phyloP scores from a whole-genome alignment of 1,140 invertebrate genomes.

The Diuraphis noxia region DNA sequence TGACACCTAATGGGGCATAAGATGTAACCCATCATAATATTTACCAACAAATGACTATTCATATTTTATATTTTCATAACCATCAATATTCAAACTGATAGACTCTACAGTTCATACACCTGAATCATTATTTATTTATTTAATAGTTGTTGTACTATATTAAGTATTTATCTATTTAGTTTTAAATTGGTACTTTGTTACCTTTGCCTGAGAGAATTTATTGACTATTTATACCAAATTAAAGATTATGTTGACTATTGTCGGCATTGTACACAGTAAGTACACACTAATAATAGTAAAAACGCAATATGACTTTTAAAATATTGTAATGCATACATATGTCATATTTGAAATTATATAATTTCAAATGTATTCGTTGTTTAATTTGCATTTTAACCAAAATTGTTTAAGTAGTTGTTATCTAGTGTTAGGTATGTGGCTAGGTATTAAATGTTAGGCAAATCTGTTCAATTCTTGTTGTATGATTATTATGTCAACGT shows the following conservation, averaged over 20 bases:
- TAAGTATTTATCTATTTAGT: too few species aligned
- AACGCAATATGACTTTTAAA: neutral
- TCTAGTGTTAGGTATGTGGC: too few species aligned
- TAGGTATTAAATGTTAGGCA: too few species aligned
- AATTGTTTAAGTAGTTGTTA: neutral
- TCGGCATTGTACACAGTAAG: neutral
- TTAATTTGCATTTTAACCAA: neutral
- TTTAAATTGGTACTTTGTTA: too few species aligned
- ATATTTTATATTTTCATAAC: too few species aligned
- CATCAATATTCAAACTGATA: neutral
- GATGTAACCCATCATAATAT: too few species aligned
- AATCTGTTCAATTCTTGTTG: neutral
- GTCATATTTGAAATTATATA: neutral
- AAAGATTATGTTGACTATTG: neutral
- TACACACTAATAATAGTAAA: neutral
- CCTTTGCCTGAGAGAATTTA: neutral
- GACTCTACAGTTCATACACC: neutral
- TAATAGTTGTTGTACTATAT: neutral
- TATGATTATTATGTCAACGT: neutral
- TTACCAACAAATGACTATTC: neutral
- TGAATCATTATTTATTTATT: neutral
- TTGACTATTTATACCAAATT: neutral
- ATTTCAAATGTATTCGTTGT: neutral
- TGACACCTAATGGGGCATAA: neutral
- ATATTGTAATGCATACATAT: neutral